Percentiles rank a stretch among this genome's conserved stretches.
Evolutionary conservation across 2,888 invertebrate species (phyloP).

Genomic region (Meta bourneti): DNA sequence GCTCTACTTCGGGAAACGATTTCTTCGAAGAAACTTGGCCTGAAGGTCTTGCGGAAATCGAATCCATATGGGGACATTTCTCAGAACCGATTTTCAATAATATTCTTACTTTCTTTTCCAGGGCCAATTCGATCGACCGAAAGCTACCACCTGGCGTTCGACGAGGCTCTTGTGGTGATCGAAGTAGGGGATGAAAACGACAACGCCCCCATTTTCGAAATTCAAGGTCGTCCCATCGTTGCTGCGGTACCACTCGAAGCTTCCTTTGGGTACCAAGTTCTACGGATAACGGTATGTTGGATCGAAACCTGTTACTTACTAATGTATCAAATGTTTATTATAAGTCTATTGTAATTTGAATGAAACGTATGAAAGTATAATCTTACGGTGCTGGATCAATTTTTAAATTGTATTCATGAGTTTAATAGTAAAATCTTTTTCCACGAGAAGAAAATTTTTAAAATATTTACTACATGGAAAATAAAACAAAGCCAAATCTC

Average conservation of each 20-base stretch:
- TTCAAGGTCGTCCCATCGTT: constrained; percentile 88
- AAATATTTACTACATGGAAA: too few species aligned
- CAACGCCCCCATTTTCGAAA: constrained; percentile 89
- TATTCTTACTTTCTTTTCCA: not conserved
- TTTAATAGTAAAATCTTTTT: too few species aligned
- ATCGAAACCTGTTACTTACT: not conserved
- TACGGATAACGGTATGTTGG: constrained; percentile 85
- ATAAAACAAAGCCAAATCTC: too few species aligned
- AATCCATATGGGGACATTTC: not conserved
- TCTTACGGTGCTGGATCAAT: too few species aligned
- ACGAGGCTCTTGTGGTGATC: constrained; percentile 90
- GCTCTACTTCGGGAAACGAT: not conserved
- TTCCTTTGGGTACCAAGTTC: constrained; percentile 90
- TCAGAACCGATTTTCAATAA: not conserved
- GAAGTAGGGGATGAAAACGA: constrained; percentile 91
- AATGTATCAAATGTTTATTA: not conserved
- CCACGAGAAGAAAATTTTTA: too few species aligned
- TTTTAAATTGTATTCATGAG: too few species aligned
- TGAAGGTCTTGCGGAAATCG: not conserved
- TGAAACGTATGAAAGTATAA: not conserved
- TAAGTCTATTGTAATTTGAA: not conserved
- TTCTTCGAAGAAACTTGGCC: not conserved
- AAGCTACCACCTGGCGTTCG: constrained; percentile 80
- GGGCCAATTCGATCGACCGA: constrained; percentile 71
- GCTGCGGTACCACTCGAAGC: constrained; percentile 91